Evolutionary conservation across 2,888 invertebrate genomes (phyloP), one percentile per base, ranked within the genome.

Genomic region (Cotesia congregata): DNA sequence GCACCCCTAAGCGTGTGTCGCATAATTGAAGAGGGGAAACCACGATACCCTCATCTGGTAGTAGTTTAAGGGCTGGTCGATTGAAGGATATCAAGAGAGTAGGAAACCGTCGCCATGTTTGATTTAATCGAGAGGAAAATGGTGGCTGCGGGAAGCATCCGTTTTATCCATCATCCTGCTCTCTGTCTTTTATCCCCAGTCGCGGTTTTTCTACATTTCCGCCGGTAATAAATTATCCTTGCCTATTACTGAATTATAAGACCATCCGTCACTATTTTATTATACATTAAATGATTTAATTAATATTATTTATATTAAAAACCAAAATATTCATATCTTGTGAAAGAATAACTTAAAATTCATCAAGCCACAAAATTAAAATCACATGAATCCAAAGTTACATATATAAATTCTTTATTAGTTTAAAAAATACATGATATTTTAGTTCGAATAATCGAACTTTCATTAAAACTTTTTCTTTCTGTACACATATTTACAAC

Each of bases 71-170:
- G 82, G 84, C 80, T 84, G 81, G 62, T 60, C 70, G 61, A 65
- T 69, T 67, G 41, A 65, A 65, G 30, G 30, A 15, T n/a, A 39
- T 7, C 5, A 50, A 41, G 41, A 69, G 67, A 64, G 77, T 61
- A 70, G 68, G 59, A 74, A 64, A 74, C 69, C 79, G 85, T 82
- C 88, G 89, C 89, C 89, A 89, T 89, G 84, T 87, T 88, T 83
- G 82, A 88, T 85, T 87, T 84, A 87, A 88, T 88, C 85, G 85
- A 82, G 83, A 83, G 84, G 85, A 88, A 88, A 88, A 89, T 89
- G 89, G 89, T 83, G 86, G 84, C 83, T 78, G 76, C 80, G 40
- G 69, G 69, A 59, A 20, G 38, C 62, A 70, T 77, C 74, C 50
- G 50, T 50, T 50, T 50, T 50, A 50, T 9, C 50, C 50, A 50